phyloP scores from a whole-genome alignment of 2,113 vertebrate species.

The Paratilapia polleni region DNA sequence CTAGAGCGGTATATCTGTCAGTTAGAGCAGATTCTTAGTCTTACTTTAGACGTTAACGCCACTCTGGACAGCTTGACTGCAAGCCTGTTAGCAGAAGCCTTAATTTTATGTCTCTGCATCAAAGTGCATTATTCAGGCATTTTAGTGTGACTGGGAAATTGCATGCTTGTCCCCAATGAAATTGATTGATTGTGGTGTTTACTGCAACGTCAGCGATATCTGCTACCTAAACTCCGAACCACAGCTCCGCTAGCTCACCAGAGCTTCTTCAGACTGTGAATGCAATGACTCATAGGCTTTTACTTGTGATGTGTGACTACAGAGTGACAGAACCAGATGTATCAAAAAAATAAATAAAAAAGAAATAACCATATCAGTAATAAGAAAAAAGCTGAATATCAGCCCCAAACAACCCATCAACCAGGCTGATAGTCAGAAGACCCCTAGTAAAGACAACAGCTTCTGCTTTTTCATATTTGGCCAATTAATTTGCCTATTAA shows the following conservation, averaged over 20 bases:
- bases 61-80: no score
- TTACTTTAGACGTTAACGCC: no score
- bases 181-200: fast-evolving
- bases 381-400: no score
- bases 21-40: background rate
- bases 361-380: no score
- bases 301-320: no score
- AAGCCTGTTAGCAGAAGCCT: no score
- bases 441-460: background rate
- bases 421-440: background rate
- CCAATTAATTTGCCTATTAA: background rate
- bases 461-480: background rate
- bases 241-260: background rate
- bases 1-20: background rate
- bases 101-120: background rate
- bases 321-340: no score
- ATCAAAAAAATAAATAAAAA: no score
- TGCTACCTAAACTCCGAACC: background rate
- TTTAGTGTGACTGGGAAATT: background rate
- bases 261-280: background rate
- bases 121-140: background rate
- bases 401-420: no score
- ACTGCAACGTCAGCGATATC: background rate
- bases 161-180: no score
- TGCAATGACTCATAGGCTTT: background rate